Percentiles rank a stretch among this genome's conserved stretches.
These are phyloP conservation scores for Teleogryllus oceanicus DNA, from an alignment of 2,888 invertebrate genomes.

Conservation along the genomic window DNA sequence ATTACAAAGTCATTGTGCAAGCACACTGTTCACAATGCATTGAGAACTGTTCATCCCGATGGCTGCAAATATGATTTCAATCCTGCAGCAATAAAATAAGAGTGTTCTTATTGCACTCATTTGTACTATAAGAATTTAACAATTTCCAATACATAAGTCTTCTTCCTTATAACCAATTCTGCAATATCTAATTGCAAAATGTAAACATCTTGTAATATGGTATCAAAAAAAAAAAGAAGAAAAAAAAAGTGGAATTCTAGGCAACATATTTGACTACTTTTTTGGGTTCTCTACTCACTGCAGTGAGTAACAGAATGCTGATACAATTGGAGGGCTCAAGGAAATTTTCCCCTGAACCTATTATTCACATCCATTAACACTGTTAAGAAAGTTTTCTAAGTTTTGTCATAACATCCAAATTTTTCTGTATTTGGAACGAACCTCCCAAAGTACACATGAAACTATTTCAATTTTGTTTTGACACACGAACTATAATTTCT, in stretches of 20 bases:
- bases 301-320: no score
- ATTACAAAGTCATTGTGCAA: neutral
- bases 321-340: no score
- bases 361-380: no score
- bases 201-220: neutral
- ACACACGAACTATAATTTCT: neutral
- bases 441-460: no score
- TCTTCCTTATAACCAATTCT: neutral
- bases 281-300: neutral
- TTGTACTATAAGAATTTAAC: conserved; percentile 11
- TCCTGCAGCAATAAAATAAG: conserved; percentile 3
- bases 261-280: neutral
- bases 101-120: neutral
- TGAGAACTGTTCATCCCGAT: neutral
- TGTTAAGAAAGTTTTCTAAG: no score
- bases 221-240: neutral
- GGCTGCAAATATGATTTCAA: neutral
- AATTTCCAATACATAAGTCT: neutral
- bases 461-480: neutral
- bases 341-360: no score
- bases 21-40: neutral
- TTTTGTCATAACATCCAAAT: no score
- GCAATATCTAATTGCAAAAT: neutral
- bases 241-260: neutral
- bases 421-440: no score